Conservation (phyloP, 2,888 invertebrate genomes). For the Nycteola revayana region DNA sequence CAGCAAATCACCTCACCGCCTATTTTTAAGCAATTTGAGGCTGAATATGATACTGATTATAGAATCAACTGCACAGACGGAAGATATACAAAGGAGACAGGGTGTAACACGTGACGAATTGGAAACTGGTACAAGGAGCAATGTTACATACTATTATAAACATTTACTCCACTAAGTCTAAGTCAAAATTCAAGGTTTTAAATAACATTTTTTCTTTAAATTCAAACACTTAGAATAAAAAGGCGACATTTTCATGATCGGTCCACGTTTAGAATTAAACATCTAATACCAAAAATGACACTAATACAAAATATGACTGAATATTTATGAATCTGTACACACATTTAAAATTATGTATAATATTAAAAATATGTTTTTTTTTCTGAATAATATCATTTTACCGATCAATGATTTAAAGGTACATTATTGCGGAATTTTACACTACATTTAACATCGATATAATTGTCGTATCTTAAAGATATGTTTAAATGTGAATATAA, state of each 20-base stretch:
- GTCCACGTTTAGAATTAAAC: conserved; percentile 26
- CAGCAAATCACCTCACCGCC: conserved; percentile 32
- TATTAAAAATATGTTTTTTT: conserved; percentile 56
- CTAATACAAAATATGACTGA: conserved; percentile 49
- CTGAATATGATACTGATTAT: conserved; percentile 30
- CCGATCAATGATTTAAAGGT: conserved; percentile 11
- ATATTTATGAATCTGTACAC: conserved; percentile 55
- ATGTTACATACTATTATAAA: conserved; percentile 29
- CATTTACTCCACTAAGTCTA: conserved; percentile 31
- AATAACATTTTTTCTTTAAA: conserved; percentile 19
- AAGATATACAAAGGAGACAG: conserved; percentile 14
- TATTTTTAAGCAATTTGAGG: conserved; percentile 19
- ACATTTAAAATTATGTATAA: conserved; percentile 49
- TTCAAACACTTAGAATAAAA: conserved; percentile 36
- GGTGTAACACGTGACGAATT: no score
- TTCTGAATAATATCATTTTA: conserved; percentile 7
- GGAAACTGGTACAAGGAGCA: conserved; percentile 4
- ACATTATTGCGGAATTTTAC: conserved; percentile 28
- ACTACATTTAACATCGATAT: conserved; percentile 11
- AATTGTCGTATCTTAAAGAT: conserved; percentile 14
- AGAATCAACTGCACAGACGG: conserved; percentile 36
- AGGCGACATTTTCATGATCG: conserved; percentile 27
- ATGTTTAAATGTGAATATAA: conserved; percentile 23
- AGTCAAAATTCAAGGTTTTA: conserved; percentile 23
- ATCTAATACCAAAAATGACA: conserved; percentile 40